Percentiles rank a stretch among this genome's conserved stretches.
These are phyloP conservation scores for Chloroclysta siterata DNA, from an alignment of 2,888 invertebrate species.

Conservation along the genomic window DNA sequence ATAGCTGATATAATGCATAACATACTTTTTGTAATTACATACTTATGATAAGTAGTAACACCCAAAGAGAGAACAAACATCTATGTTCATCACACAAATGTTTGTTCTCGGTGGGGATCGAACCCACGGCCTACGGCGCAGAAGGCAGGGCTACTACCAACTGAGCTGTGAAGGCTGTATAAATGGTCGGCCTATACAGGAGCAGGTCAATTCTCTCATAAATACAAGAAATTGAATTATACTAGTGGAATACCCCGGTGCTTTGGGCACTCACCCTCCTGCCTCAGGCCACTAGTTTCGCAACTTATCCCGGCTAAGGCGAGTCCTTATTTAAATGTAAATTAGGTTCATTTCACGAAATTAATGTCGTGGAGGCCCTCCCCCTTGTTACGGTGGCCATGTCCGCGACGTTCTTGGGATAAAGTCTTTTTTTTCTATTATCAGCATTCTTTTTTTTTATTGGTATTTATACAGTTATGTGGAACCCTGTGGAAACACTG, in stretches of 20 bases:
- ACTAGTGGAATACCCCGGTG: conserved; percentile 80
- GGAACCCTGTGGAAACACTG: no score
- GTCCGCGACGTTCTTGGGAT: conserved; percentile 26
- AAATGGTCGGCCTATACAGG: conserved; percentile 7
- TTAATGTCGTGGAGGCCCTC: conserved; percentile 89
- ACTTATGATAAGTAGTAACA: no score
- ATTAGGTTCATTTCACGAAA: conserved; percentile 96
- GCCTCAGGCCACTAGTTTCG: conserved; percentile 83
- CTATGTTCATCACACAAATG: no score
- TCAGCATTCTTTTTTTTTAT: no score
- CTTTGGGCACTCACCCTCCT: conserved; percentile 72
- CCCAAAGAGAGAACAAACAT: no score
- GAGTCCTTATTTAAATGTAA: conserved; percentile 94
- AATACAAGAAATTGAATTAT: conserved; percentile 81
- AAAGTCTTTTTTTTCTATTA: conserved; percentile 2
- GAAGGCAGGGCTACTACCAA: no score
- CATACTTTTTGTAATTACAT: no score
- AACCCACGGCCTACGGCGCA: no score
- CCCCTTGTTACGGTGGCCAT: conserved; percentile 76
- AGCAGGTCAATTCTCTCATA: conserved; percentile 42
- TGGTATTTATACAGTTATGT: no score
- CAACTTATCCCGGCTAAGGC: conserved; percentile 85
- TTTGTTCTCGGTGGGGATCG: no score
- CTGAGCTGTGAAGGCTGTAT: not conserved
- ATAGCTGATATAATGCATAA: no score